Percentiles rank a stretch among this genome's conserved stretches.
phyloP scores from a whole-genome alignment of 2,113 vertebrate species.

The Scortum barcoo region DNA sequence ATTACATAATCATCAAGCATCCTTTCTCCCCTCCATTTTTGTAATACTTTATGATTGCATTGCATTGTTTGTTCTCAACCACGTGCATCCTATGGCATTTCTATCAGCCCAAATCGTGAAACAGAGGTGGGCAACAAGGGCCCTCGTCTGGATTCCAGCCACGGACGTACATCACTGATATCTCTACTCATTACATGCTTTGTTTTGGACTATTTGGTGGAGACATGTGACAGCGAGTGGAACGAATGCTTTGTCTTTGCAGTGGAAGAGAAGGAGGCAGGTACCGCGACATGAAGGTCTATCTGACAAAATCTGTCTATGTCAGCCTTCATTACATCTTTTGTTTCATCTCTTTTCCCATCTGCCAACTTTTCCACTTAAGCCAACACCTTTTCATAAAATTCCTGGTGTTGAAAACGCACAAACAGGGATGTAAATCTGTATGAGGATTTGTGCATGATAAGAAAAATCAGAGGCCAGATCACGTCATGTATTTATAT shows the following conservation, averaged over 20 bases:
- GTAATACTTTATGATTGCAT: not conserved
- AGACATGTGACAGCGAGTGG: not conserved
- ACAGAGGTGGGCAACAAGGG: not conserved
- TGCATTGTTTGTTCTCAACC: not conserved
- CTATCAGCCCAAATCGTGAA: not conserved
- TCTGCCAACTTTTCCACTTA: not conserved
- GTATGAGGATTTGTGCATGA: not conserved
- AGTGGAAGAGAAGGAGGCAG: not conserved
- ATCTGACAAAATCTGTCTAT: not conserved
- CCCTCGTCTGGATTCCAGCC: not conserved
- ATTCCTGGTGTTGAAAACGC: not conserved
- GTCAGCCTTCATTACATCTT: not conserved
- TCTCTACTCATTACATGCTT: not conserved
- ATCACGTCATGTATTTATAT: not conserved
- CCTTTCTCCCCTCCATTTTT: no score
- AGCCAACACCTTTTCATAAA: not conserved
- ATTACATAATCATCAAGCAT: no score
- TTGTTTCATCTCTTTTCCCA: not conserved
- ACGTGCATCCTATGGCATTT: not conserved
- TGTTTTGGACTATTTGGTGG: not conserved
- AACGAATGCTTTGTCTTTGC: not conserved
- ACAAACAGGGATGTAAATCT: not conserved
- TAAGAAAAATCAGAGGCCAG: not conserved
- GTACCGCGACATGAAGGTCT: not conserved
- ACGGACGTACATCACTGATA: not conserved